phyloP scores from a whole-genome alignment of 2,888 invertebrate genomes.

The Petrolisthes cinctipes region DNA sequence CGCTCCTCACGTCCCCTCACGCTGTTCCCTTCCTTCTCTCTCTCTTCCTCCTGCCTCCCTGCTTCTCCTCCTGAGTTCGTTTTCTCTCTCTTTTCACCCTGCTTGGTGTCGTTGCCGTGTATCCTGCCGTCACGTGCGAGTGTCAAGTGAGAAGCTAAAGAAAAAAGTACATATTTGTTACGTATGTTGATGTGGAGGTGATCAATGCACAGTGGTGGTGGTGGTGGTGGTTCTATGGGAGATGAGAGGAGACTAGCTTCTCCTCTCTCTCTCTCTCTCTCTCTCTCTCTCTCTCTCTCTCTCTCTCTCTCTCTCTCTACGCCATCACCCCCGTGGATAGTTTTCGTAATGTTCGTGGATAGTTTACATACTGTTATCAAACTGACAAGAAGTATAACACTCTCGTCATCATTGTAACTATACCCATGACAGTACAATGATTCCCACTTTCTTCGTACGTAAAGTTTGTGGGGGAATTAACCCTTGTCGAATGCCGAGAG shows the following conservation, averaged over 20 bases:
- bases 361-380: too few relatives aligned
- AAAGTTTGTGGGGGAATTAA: too few relatives aligned
- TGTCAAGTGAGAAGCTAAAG: neutral
- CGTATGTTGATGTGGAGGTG: neutral
- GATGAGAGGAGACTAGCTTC: neutral
- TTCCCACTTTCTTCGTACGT: too few relatives aligned
- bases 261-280: neutral
- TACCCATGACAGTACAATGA: too few relatives aligned
- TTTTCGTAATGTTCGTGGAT: too few relatives aligned
- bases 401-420: too few relatives aligned
- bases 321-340: neutral
- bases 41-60: neutral
- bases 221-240: neutral
- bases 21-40: neutral
- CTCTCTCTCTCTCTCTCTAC: constrained; percentile 21
- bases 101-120: too few relatives aligned
- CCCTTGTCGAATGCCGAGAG: too few relatives aligned
- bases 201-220: neutral
- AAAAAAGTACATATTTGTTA: neutral
- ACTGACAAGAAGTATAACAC: too few relatives aligned
- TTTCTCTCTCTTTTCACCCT: neutral
- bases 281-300: constrained; percentile 17
- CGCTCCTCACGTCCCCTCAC: neutral
- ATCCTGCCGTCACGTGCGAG: neutral
- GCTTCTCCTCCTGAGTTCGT: neutral